Conservation (phyloP, 30 jellyfish, hydroid and myxozoan species). For the Sanderia malayensis region DNA sequence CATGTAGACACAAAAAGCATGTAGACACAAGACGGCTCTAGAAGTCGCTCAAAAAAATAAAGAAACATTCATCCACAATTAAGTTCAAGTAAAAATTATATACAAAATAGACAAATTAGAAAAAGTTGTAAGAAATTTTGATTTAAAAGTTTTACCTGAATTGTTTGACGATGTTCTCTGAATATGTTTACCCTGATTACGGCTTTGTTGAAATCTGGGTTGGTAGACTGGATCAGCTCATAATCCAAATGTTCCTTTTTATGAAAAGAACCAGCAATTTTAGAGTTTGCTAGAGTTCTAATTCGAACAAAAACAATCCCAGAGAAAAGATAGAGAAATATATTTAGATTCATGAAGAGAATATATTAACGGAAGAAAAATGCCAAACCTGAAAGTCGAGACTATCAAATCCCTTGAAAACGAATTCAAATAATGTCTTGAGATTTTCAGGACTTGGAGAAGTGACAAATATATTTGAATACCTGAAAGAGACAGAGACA, state of each 20-base stretch:
- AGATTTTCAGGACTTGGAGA: conserved; percentile 98
- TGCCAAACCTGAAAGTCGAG: conserved; percentile 83
- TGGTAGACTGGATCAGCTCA: conserved; percentile 93
- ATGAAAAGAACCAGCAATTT: no score
- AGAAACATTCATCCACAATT: background rate
- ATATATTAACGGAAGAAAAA: no score
- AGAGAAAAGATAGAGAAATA: no score
- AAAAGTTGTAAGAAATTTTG: background rate
- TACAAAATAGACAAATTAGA: no score
- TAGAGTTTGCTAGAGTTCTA: no score
- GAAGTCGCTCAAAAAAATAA: background rate
- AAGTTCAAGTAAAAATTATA: background rate
- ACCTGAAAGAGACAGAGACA: conserved; percentile 55
- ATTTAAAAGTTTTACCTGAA: conserved; percentile 58
- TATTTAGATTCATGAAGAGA: no score
- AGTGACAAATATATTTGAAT: conserved; percentile 93
- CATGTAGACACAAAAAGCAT: no score
- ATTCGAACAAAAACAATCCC: no score
- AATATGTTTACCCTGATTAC: conserved; percentile 87
- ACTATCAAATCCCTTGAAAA: conserved; percentile 93
- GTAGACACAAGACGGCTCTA: no score
- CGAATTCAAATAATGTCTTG: conserved; percentile 90
- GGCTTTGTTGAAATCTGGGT: conserved; percentile 97
- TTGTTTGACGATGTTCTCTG: conserved; percentile 96
- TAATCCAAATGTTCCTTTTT: conserved; percentile 91